A percentile compares a stretch with the other conserved stretches of the same genome.
Evolutionary conservation across 2,888 invertebrate species (phyloP).

Genomic region (Metellina segmentata): DNA sequence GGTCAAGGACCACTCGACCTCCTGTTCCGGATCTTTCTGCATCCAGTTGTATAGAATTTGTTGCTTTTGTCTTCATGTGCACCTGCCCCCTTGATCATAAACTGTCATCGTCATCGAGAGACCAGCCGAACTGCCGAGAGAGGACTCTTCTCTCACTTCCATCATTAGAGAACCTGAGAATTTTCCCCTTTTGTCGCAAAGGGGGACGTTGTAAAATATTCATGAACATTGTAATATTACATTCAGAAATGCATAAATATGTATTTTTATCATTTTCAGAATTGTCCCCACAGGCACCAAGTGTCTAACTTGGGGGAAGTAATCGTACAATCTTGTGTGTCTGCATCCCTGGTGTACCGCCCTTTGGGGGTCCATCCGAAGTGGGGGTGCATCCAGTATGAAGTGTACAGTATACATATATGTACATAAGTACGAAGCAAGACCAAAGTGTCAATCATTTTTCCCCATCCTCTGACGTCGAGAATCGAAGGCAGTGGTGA

Average conservation of each 20-base stretch:
- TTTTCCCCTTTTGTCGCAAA: constrained; percentile 5
- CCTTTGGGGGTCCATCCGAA: too few relatives aligned
- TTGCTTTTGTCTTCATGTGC: constrained; percentile 62
- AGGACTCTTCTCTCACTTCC: background rate
- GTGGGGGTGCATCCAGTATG: constrained; percentile 38
- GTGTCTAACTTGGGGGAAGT: background rate
- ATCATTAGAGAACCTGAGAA: constrained; percentile 18
- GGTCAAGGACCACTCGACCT: constrained; percentile 16
- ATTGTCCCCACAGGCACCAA: constrained; percentile 24
- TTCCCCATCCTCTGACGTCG: background rate
- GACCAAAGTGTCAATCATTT: constrained; percentile 42
- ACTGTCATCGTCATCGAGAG: constrained; percentile 20
- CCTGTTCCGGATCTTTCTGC: constrained; percentile 6
- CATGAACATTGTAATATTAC: constrained; percentile 72
- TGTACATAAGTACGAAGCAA: constrained; percentile 33
- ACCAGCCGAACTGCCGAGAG: background rate
- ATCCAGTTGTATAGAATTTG: constrained; percentile 70
- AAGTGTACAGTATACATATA: constrained; percentile 60
- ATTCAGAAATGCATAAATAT: constrained; percentile 73
- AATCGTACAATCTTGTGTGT: constrained; percentile 13
- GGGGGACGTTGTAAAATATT: constrained; percentile 63
- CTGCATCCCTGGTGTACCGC: background rate
- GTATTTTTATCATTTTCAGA: constrained; percentile 74
- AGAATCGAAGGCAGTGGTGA: constrained; percentile 35
- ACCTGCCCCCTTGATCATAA: constrained; percentile 23